Conservation (phyloP, 2,113 vertebrate species). For the Willisornis vidua region DNA sequence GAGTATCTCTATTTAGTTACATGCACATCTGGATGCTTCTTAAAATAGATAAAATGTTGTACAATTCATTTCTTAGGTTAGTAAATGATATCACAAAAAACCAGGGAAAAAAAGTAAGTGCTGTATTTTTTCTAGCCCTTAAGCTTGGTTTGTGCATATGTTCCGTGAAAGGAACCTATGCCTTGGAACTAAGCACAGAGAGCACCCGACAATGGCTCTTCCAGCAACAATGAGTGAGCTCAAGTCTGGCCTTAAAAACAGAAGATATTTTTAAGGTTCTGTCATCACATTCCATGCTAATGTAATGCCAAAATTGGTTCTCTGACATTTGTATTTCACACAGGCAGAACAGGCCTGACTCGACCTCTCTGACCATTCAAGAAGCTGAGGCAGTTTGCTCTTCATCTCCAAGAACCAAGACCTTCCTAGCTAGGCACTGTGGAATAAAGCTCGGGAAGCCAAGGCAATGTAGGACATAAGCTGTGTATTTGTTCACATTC, state of each 20-base stretch:
- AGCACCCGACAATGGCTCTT: not conserved
- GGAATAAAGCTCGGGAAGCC: not conserved
- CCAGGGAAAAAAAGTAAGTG: not conserved
- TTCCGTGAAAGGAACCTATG: not conserved
- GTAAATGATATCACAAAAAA: not conserved
- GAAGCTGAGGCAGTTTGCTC: not conserved
- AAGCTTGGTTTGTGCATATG: not conserved
- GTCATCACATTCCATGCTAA: not conserved
- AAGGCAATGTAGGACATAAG: not conserved
- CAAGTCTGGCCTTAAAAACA: not conserved
- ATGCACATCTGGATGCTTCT: not conserved
- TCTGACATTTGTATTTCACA: not conserved
- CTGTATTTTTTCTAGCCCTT: not conserved
- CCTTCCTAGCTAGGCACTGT: not conserved
- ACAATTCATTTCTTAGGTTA: not conserved
- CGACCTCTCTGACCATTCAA: not conserved
- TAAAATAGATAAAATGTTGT: not conserved
- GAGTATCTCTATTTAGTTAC: not conserved
- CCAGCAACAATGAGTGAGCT: not conserved
- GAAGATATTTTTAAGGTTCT: slow-evolving; percentile 7
- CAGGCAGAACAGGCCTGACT: not conserved
- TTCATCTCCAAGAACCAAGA: not conserved
- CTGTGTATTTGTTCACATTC: not conserved
- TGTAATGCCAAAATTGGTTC: not conserved
- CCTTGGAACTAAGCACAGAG: not conserved